Evolutionary conservation across 2,888 invertebrate genomes (phyloP).

Genomic region (Drosophila koepferae): DNA sequence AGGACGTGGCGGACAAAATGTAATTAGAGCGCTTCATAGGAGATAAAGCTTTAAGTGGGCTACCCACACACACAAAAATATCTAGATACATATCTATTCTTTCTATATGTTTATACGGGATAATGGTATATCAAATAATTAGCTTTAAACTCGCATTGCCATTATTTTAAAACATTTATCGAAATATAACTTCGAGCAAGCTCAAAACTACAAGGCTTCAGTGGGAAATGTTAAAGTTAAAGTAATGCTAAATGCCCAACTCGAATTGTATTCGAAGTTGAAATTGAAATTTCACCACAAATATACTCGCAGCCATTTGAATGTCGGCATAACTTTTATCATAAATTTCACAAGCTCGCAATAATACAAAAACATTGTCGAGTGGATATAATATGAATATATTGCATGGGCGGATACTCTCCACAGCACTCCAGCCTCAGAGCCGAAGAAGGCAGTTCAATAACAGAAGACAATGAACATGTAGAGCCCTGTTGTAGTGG

Average conservation of each 20-base stretch:
- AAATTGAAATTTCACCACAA: slow-evolving; percentile 29
- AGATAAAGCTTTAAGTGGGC: slow-evolving; percentile 4
- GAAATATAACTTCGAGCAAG: neutral
- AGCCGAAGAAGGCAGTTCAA: slow-evolving; percentile 28
- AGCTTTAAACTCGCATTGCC: neutral
- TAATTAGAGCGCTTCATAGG: slow-evolving; percentile 47
- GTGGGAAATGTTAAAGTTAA: slow-evolving; percentile 6
- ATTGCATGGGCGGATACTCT: slow-evolving; percentile 26
- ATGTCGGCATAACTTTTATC: slow-evolving; percentile 64
- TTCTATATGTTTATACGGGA: neutral
- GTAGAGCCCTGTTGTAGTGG: neutral
- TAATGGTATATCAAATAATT: slow-evolving; percentile 50
- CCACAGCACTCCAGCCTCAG: neutral
- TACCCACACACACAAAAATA: neutral
- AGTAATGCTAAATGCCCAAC: slow-evolving; percentile 9
- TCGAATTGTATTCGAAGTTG: slow-evolving; percentile 28
- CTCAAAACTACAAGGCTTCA: neutral
- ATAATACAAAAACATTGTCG: slow-evolving; percentile 24
- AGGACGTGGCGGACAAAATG: slow-evolving; percentile 34
- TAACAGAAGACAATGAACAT: slow-evolving; percentile 46
- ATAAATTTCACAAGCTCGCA: slow-evolving; percentile 58
- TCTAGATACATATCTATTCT: neutral
- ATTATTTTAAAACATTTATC: neutral
- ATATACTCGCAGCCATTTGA: slow-evolving; percentile 31
- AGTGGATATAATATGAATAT: slow-evolving; percentile 61